Percentiles rank a stretch among this genome's conserved stretches.
Evolutionary conservation across 53 echinoderm and acorn worm genomes (phyloP).

Genomic region (Stichopus horrens): DNA sequence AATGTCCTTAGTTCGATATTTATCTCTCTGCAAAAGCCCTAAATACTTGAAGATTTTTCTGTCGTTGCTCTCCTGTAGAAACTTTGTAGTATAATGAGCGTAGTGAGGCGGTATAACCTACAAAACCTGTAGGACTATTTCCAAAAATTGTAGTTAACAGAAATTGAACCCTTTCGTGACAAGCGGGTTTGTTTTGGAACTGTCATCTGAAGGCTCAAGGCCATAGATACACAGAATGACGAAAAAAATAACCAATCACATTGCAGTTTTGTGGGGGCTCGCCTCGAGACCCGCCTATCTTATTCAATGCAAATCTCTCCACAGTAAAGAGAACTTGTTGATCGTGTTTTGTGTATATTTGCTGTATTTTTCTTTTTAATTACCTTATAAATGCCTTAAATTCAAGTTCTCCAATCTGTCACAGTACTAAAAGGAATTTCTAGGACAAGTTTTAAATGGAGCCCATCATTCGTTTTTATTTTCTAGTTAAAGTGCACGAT

Average conservation of each 20-base stretch:
- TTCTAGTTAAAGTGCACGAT: background rate
- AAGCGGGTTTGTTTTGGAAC: constrained; percentile 55
- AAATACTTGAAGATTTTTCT: background rate
- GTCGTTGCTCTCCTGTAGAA: background rate
- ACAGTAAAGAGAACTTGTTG: background rate
- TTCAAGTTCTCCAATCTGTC: no score
- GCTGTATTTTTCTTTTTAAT: background rate
- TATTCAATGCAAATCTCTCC: constrained; percentile 60
- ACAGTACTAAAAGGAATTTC: background rate
- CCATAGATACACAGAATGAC: constrained; percentile 58
- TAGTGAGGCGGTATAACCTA: background rate
- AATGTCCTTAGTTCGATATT: background rate
- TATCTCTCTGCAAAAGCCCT: constrained; percentile 20
- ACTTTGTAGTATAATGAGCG: background rate
- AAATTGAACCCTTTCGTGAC: constrained; percentile 37
- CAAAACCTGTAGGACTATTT: background rate
- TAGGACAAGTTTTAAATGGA: background rate
- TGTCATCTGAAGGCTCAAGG: constrained; percentile 48
- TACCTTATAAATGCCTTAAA: no score
- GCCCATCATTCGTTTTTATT: no score
- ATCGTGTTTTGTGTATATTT: background rate
- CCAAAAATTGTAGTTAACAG: background rate
- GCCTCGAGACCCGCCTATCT: constrained; percentile 55
- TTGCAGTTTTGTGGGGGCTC: constrained; percentile 48
- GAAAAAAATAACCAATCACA: constrained; percentile 70